Conservation (phyloP, 2,797 vertebrate species). For the Sarcophilus harrisii region DNA sequence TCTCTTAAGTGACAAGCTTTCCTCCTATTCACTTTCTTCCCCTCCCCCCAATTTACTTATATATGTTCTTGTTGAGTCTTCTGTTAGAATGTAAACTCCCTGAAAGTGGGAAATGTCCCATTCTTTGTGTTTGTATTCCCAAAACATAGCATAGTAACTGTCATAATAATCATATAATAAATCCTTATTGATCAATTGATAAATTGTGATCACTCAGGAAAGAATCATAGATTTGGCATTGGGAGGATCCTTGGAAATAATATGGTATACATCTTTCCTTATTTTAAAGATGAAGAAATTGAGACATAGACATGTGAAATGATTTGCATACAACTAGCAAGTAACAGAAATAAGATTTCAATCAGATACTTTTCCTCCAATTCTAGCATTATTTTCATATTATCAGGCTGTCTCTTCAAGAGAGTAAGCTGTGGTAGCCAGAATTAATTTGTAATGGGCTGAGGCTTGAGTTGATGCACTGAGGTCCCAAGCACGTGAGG, state of each 20-base stretch:
- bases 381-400: neutral
- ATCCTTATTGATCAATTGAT: neutral
- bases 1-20: neutral
- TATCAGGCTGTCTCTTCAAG: neutral
- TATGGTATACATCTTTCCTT: neutral
- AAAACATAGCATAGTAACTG: neutral
- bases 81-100: neutral
- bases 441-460: no score
- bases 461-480: no score
- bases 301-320: neutral
- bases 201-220: neutral
- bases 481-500: no score
- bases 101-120: neutral
- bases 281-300: neutral
- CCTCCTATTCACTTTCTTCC: no score
- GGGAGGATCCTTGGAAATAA: neutral
- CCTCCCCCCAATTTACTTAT: fast-evolving
- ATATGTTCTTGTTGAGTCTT: neutral
- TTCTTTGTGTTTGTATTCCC: neutral
- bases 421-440: neutral
- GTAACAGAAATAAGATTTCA: neutral
- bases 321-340: neutral
- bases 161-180: neutral
- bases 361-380: neutral
- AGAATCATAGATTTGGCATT: neutral